A percentile compares a stretch with the other conserved stretches of the same genome.
Evolutionary conservation across 2,113 vertebrate species (phyloP).

Genomic region (Chionis minor): DNA sequence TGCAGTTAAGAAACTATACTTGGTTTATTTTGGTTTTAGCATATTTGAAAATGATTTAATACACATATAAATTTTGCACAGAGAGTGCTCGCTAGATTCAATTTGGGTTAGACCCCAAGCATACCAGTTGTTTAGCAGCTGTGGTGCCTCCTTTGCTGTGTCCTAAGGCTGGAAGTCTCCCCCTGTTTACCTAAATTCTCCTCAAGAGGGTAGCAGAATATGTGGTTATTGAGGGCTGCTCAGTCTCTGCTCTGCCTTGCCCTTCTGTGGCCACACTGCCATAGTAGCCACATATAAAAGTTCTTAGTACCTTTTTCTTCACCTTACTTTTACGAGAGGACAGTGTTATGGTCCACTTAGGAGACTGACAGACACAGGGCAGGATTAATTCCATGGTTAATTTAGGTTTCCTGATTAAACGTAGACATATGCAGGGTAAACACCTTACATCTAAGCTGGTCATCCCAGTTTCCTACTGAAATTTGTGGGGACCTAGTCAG

Average conservation of each 20-base stretch:
- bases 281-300: background rate
- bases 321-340: background rate
- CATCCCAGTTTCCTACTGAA: background rate
- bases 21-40: background rate
- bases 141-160: background rate
- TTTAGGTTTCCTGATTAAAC: background rate
- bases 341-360: background rate
- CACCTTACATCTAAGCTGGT: background rate
- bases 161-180: background rate
- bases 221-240: background rate
- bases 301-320: background rate
- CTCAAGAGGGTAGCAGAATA: background rate
- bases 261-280: background rate
- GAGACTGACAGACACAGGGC: background rate
- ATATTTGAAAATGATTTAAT: background rate
- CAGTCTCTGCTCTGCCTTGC: background rate
- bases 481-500: background rate
- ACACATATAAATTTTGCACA: background rate
- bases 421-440: background rate
- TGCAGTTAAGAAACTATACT: background rate
- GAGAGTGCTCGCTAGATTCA: background rate
- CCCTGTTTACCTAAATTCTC: background rate
- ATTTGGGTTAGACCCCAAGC: background rate
- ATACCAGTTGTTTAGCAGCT: background rate
- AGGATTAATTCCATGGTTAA: background rate